Conservation (phyloP, 2,888 invertebrate genomes). For the Napeogenes inachia region DNA sequence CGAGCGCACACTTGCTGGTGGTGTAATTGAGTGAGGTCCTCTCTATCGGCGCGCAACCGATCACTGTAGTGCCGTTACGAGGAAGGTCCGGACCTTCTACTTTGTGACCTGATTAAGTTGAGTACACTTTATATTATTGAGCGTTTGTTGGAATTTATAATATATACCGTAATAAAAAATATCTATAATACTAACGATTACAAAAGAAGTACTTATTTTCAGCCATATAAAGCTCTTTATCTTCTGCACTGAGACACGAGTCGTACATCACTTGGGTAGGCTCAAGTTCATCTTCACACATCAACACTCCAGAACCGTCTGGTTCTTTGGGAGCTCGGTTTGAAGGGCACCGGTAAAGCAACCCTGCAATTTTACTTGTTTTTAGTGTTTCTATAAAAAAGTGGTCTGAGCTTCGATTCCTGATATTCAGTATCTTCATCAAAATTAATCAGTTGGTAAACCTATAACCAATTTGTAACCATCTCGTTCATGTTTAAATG, state of each 20-base stretch:
- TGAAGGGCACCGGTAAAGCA: conserved; percentile 61
- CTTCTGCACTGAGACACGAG: conserved; percentile 67
- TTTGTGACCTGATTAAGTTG: conserved; percentile 52
- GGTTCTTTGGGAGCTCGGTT: conserved; percentile 66
- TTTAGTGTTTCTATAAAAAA: background rate
- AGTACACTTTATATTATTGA: no score
- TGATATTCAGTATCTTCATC: no score
- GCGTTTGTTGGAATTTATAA: background rate
- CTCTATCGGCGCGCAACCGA: conserved; percentile 62
- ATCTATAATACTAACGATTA: conserved; percentile 52
- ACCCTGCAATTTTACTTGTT: conserved; percentile 41
- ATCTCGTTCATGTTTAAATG: no score
- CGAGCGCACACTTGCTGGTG: conserved; percentile 53
- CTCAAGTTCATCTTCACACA: conserved; percentile 57
- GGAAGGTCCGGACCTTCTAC: conserved; percentile 64
- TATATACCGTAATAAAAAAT: conserved; percentile 2
- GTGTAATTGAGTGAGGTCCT: conserved; percentile 66
- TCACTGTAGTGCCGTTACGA: conserved; percentile 54
- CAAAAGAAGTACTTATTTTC: conserved; percentile 68
- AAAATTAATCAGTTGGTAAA: no score
- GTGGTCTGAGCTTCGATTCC: no score
- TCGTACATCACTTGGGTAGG: conserved; percentile 64
- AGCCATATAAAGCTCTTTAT: conserved; percentile 61
- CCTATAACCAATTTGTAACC: no score
- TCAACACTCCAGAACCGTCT: conserved; percentile 59